Conservation (phyloP, 2,888 invertebrate genomes). For the Brenthis hecate region DNA sequence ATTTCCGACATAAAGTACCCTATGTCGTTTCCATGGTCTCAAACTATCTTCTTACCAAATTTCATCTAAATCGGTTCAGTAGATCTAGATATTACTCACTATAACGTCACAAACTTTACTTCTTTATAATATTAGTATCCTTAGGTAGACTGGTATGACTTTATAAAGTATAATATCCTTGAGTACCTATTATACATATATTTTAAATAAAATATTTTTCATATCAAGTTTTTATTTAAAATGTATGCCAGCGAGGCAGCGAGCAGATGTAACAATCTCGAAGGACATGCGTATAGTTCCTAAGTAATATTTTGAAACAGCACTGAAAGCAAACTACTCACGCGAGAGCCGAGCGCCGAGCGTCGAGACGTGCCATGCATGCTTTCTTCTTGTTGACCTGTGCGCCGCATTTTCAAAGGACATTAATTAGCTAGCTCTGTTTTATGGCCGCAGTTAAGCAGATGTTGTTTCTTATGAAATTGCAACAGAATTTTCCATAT, state of each 20-base stretch:
- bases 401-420: conserved; percentile 10
- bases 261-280: not conserved
- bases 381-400: conserved; percentile 16
- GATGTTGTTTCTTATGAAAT: conserved; percentile 15
- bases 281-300: conserved; percentile 1
- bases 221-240: not conserved
- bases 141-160: not conserved
- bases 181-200: not conserved
- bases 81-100: too few relatives aligned
- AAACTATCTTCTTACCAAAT: too few relatives aligned
- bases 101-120: too few relatives aligned
- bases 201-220: not conserved
- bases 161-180: not conserved
- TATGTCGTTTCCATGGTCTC: too few relatives aligned
- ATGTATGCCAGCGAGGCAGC: not conserved
- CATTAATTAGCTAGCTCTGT: conserved; percentile 17
- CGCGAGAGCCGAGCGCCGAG: conserved; percentile 6
- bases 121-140: too few relatives aligned
- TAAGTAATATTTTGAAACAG: conserved; percentile 17
- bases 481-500: not conserved
- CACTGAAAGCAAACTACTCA: conserved; percentile 18
- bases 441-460: conserved; percentile 10
- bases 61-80: too few relatives aligned
- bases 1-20: too few relatives aligned
- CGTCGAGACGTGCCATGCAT: conserved; percentile 19